phyloP scores from a whole-genome alignment of 2,113 vertebrate species.

The Oreochromis niloticus region DNA sequence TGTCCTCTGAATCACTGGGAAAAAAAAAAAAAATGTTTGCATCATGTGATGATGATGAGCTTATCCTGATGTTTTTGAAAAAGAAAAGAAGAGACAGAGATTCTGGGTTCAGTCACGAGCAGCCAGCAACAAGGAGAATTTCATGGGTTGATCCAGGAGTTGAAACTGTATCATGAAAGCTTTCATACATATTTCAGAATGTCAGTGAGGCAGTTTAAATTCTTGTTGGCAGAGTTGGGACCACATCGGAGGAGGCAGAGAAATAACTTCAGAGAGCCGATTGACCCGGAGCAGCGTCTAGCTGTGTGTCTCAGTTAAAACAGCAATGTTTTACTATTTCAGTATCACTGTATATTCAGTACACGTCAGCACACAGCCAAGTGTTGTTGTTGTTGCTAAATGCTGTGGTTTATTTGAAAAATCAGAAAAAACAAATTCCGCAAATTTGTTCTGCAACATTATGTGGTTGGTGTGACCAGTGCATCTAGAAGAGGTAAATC shows the following conservation, averaged over 20 bases:
- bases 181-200: not conserved
- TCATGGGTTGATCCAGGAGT: not conserved
- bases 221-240: not conserved
- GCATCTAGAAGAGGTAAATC: not conserved
- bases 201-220: not conserved
- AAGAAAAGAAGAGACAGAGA: not conserved
- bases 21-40: not conserved
- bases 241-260: not conserved
- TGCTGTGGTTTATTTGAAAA: not conserved
- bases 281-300: not conserved
- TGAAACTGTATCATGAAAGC: not conserved
- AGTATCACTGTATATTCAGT: not conserved
- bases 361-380: not conserved
- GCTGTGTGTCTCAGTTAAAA: not conserved
- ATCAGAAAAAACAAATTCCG: not conserved
- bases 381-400: not conserved
- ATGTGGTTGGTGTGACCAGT: not conserved
- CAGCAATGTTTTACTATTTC: not conserved
- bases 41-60: not conserved
- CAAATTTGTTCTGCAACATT: not conserved
- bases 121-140: not conserved
- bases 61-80: not conserved
- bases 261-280: not conserved
- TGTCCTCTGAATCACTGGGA: not conserved
- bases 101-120: not conserved